Evolutionary conservation across 2,888 invertebrate species (phyloP).

Genomic region (Amiota mariae): DNA sequence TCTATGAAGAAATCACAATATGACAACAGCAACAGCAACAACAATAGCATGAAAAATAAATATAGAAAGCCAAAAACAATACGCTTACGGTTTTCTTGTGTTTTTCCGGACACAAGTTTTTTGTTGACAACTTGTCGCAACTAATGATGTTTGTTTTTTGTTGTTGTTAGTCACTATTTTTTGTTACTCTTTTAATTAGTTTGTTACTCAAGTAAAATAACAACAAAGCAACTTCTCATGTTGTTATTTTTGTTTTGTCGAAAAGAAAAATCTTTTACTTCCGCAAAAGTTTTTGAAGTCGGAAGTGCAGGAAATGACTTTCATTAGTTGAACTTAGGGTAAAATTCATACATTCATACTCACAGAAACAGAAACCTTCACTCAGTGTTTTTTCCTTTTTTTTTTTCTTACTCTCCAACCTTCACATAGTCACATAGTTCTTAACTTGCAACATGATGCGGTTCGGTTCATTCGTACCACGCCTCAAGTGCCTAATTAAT

Average conservation of each 20-base stretch:
- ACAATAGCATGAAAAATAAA: neutral
- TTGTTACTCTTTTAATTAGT: constrained; percentile 67
- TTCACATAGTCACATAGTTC: no score
- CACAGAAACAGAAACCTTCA: no score
- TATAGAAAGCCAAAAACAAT: no score
- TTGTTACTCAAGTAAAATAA: constrained; percentile 44
- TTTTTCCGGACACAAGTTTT: constrained; percentile 1
- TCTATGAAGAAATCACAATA: constrained; percentile 7
- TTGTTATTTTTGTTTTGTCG: constrained; percentile 51
- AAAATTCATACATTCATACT: no score
- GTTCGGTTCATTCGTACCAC: neutral
- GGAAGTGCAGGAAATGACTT: constrained; percentile 63
- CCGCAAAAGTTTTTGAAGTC: constrained; percentile 51
- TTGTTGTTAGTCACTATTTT: constrained; percentile 41
- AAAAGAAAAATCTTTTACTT: constrained; percentile 55
- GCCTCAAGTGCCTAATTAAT: constrained; percentile 25
- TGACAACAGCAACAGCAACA: constrained; percentile 14
- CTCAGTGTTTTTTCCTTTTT: no score
- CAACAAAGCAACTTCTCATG: constrained; percentile 60
- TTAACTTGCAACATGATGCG: no score
- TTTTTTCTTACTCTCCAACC: no score
- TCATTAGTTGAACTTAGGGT: constrained; percentile 56
- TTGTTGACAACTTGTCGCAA: constrained; percentile 61
- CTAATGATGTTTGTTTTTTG: constrained; percentile 63
- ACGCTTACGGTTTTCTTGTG: neutral